These are phyloP conservation scores for Gambusia affinis DNA, from an alignment of 2,113 vertebrate genomes.

Conservation along the genomic window DNA sequence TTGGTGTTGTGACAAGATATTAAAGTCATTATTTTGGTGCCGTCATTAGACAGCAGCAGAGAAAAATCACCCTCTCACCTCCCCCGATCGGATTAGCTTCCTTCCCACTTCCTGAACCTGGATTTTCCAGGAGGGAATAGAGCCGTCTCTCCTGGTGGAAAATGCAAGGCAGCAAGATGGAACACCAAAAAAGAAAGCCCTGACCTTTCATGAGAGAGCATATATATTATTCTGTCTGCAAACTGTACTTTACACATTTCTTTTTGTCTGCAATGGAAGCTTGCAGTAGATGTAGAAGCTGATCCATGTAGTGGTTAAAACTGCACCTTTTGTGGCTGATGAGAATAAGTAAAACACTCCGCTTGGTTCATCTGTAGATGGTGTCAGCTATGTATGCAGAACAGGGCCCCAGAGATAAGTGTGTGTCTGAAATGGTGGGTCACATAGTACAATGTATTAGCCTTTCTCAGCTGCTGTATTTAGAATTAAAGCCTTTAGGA, in stretches of 20 bases:
- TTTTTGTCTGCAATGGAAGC: conserved; percentile 44
- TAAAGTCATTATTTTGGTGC: conserved; percentile 3
- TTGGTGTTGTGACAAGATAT: conserved; percentile 3
- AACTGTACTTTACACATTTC: conserved; percentile 54
- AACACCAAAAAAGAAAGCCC: conserved; percentile 44
- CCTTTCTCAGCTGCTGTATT: conserved; percentile 46
- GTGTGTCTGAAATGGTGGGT: background rate
- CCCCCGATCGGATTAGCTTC: conserved; percentile 6
- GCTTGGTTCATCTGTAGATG: conserved; percentile 35
- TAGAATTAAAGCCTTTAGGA: conserved; percentile 21
- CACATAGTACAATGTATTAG: background rate
- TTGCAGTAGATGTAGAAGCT: conserved; percentile 39
- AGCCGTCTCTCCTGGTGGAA: conserved; percentile 6
- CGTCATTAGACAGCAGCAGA: conserved; percentile 9
- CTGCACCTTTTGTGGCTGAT: conserved; percentile 14
- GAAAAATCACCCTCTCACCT: background rate
- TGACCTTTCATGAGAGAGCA: conserved; percentile 60
- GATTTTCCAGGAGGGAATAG: conserved; percentile 24
- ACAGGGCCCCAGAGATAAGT: conserved; percentile 14
- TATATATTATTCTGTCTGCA: conserved; percentile 43
- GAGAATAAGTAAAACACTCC: conserved; percentile 2
- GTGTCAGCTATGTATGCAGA: conserved; percentile 25
- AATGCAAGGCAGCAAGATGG: conserved; percentile 35
- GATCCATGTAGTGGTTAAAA: conserved; percentile 64
- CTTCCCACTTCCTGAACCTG: conserved; percentile 11